Base-by-base conservation (phyloP, 2,888 invertebrate genomes). In the Archaeoteleia sp. region DNA sequence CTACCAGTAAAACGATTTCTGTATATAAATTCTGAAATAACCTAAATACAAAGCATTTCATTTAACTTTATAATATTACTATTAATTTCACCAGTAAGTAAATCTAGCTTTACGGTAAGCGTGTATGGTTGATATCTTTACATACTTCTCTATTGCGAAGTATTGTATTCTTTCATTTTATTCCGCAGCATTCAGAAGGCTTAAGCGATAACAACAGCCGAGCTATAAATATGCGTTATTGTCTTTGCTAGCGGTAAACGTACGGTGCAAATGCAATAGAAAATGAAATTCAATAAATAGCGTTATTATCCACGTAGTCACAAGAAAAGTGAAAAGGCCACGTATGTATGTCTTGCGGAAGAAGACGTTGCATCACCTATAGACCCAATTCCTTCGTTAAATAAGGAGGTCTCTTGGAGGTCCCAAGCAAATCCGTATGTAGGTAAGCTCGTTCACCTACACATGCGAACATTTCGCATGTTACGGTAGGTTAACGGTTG, bases 301-400 rank as follows among this genome's bases (percentile, higher is more conserved):
- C 30, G 4, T 9, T 9, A 10, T 30, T 30, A 30, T 10, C 30
- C 30, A 30, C 1, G 30, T 10, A 30, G n/a, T 30, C n/a, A 2
- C 12, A 14, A 14, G 65, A 48, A 10, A 43, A 60, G 42, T 40
- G 62, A 60, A 65, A 58, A 57, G 54, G 43, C 32, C 49, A 45
- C 14, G 25, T 25, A 32, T 13, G 20, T 14, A 23, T 30, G 20
- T 54, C 58, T 30, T 39, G 25, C 15, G 30, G 46, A 48, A 53
- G 42, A 42, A 63, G 35, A 63, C 54, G 49, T 60, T 61, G 69
- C 58, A 57, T 74, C 69, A 74, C 72, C 71, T 72, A 72, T 74
- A 75, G 70, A 74, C 75, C 75, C 72, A 74, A 75, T 74, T 75
- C 69, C 69, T 63, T 66, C 57, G 54, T 60, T 63, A 62, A 67